Conservation (phyloP, 2,888 invertebrate species). For the Podotricha telesiphe region DNA sequence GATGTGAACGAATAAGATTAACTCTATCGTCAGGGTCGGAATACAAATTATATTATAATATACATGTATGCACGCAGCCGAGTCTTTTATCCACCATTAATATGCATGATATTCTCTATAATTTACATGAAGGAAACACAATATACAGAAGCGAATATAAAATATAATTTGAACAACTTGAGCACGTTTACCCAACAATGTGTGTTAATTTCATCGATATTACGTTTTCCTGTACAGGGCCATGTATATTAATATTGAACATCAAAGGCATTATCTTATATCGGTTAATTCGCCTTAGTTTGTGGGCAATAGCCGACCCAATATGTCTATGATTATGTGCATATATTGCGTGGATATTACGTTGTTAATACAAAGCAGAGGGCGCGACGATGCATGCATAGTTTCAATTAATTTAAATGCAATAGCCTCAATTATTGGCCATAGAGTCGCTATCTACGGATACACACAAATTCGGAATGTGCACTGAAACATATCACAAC, state of each 20-base stretch:
- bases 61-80: slow-evolving; percentile 30
- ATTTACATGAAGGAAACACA: slow-evolving; percentile 35
- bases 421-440: slow-evolving; percentile 75
- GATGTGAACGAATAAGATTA: slow-evolving; percentile 33
- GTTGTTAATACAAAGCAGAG: slow-evolving; percentile 50
- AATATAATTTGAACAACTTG: slow-evolving; percentile 28
- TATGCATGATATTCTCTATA: slow-evolving; percentile 33
- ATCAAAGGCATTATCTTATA: slow-evolving; percentile 70
- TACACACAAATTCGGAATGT: slow-evolving; percentile 41
- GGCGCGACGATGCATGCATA: slow-evolving; percentile 66
- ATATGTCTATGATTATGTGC: slow-evolving; percentile 60
- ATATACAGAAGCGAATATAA: slow-evolving; percentile 32
- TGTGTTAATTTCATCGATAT: slow-evolving; percentile 29
- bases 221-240: slow-evolving; percentile 22
- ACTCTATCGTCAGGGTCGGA: slow-evolving; percentile 25
- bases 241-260: slow-evolving; percentile 47
- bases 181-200: slow-evolving; percentile 26
- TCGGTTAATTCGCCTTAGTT: slow-evolving; percentile 70
- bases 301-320: slow-evolving; percentile 70
- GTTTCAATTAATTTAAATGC: slow-evolving; percentile 78
- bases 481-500: slow-evolving; percentile 39
- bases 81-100: slow-evolving; percentile 34
- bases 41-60: slow-evolving; percentile 34
- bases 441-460: slow-evolving; percentile 58
- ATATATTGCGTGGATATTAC: slow-evolving; percentile 56